Percentiles rank a stretch among this genome's conserved stretches.
Conservation (phyloP, 2,888 invertebrate genomes). For the Caenorhabditis panamensis region DNA sequence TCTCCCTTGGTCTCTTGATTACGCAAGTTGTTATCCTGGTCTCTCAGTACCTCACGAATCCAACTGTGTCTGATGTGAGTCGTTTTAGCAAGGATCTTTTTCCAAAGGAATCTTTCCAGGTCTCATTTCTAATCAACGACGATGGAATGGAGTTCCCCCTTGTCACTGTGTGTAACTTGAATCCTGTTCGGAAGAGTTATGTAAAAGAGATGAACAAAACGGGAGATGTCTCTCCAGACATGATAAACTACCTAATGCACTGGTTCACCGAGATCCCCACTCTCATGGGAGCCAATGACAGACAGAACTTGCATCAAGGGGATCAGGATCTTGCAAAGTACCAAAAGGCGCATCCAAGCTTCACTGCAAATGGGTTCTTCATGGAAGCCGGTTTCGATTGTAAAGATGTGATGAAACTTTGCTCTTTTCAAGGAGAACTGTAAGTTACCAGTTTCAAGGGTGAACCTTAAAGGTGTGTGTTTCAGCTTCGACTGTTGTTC, state of each 20-base stretch:
- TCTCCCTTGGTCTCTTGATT: conserved; percentile 53
- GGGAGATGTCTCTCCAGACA: conserved; percentile 58
- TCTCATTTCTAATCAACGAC: conserved; percentile 74
- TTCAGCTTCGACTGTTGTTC: conserved; percentile 74
- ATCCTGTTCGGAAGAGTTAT: conserved; percentile 69
- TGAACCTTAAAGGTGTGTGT: too few relatives aligned
- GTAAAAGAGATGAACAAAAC: conserved; percentile 60
- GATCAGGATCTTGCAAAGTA: conserved; percentile 47
- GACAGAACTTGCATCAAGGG: conserved; percentile 33
- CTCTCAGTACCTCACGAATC: conserved; percentile 51
- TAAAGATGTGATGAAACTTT: conserved; percentile 69
- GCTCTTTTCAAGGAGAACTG: conserved; percentile 72
- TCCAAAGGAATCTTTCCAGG: conserved; percentile 54
- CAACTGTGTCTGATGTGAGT: conserved; percentile 63
- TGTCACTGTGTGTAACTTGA: conserved; percentile 77
- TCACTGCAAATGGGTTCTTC: conserved; percentile 41
- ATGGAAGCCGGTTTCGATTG: conserved; percentile 64
- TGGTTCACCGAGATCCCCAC: conserved; percentile 47
- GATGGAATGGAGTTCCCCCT: conserved; percentile 74
- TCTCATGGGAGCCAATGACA: conserved; percentile 29
- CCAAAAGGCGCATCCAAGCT: conserved; percentile 33
- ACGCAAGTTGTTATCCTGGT: conserved; percentile 52
- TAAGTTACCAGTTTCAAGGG: conserved; percentile 4
- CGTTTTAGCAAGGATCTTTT: not conserved
- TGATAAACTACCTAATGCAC: conserved; percentile 67